phyloP scores from a whole-genome alignment of 2,888 invertebrate species.

The Pemphredon lugubris region DNA sequence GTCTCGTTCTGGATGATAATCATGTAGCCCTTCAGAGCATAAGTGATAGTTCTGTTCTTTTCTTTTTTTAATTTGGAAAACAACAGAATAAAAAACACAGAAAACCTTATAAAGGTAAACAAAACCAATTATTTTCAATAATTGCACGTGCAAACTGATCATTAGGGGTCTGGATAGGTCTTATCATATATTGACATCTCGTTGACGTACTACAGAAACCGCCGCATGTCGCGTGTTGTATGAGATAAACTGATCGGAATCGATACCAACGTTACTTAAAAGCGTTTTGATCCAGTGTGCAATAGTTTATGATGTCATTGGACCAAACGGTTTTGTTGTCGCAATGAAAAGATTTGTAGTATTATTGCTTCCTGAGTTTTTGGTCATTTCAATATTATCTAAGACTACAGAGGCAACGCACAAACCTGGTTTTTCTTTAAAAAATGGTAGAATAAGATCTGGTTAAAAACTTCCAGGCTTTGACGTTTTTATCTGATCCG shows the following conservation, averaged over 20 bases:
- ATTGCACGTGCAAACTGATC: no score
- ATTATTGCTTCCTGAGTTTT: conserved; percentile 1
- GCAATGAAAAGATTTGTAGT: conserved; percentile 21
- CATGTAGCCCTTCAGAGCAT: no score
- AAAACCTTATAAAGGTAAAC: no score
- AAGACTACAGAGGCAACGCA: conserved; percentile 26
- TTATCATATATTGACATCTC: no score
- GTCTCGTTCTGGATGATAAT: no score
- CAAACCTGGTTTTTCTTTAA: conserved; percentile 22
- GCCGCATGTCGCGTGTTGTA: conserved; percentile 52
- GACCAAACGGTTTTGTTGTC: conserved; percentile 25
- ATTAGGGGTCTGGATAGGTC: no score
- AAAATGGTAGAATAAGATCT: conserved; percentile 19
- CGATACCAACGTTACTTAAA: conserved; percentile 40
- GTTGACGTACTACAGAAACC: no score
- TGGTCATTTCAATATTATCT: conserved; percentile 18
- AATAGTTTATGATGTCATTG: conserved; percentile 49
- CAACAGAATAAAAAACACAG: no score
- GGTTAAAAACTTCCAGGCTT: conserved; percentile 26
- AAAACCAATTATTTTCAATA: no score
- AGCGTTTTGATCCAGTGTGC: conserved; percentile 58
- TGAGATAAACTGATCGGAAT: conserved; percentile 48
- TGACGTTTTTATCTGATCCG: conserved; percentile 41
- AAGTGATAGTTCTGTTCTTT: no score
- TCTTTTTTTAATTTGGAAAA: no score